Percentiles rank a stretch among this genome's conserved stretches.
Conservation (phyloP, 1,140 invertebrate genomes). For the Aphaenogaster ashmeadi region DNA sequence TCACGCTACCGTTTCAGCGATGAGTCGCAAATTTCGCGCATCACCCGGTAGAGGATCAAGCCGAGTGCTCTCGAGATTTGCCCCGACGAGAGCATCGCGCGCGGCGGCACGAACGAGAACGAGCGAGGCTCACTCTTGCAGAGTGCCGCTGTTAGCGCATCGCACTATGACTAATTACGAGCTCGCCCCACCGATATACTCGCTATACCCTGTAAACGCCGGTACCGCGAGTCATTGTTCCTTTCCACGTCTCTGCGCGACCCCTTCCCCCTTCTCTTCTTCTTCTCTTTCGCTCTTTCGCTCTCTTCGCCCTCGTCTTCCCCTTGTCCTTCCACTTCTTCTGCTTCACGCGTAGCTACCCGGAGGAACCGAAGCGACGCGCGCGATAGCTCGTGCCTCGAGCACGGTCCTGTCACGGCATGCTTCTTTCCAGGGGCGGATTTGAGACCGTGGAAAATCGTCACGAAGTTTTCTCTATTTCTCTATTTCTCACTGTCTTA, state of each 20-base stretch:
- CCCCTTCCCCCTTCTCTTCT: constrained; percentile 1
- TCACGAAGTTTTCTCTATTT: constrained; percentile 20
- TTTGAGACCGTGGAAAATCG: constrained; percentile 23
- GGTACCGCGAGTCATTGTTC: constrained; percentile 75
- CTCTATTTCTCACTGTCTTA: neutral
- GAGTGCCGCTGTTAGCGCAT: constrained; percentile 87
- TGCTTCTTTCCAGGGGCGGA: constrained; percentile 51
- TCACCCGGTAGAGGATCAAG: constrained; percentile 71
- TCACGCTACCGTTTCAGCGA: constrained; percentile 6
- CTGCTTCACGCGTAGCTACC: constrained; percentile 53
- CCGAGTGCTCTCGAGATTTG: constrained; percentile 63
- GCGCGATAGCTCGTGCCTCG: constrained; percentile 73
- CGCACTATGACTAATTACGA: constrained; percentile 87
- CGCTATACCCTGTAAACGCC: constrained; percentile 67
- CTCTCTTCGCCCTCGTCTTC: neutral
- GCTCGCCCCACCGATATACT: constrained; percentile 62
- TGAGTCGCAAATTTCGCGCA: constrained; percentile 30
- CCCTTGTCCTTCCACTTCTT: constrained; percentile 3
- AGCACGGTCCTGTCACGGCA: constrained; percentile 66
- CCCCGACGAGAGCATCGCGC: constrained; percentile 45
- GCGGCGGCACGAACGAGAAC: constrained; percentile 63
- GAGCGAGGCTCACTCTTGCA: constrained; percentile 84
- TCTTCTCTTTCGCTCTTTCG: neutral
- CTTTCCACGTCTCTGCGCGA: constrained; percentile 73
- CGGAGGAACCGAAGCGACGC: constrained; percentile 68